phyloP scores from a whole-genome alignment of 2,113 vertebrate genomes.

The Bubalus kerabau region DNA sequence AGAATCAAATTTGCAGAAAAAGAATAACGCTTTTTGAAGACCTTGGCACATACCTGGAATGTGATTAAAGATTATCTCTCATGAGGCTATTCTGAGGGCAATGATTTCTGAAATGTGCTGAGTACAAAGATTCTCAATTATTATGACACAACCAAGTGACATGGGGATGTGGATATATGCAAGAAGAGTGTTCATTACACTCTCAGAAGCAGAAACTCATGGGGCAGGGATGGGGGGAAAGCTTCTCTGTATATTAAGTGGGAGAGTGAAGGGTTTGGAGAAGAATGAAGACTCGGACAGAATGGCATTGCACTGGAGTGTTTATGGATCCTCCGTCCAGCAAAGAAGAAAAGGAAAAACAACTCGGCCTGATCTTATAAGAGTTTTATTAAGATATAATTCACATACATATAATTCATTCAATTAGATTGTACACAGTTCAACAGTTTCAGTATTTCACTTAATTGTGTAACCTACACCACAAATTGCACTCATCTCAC shows the following conservation, averaged over 20 bases:
- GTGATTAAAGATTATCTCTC: not conserved
- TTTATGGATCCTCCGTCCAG: not conserved
- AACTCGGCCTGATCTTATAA: not conserved
- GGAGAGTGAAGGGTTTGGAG: not conserved
- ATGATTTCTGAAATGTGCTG: not conserved
- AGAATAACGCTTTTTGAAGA: not conserved
- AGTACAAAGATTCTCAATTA: not conserved
- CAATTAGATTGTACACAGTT: not conserved
- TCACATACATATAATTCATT: not conserved
- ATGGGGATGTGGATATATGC: not conserved
- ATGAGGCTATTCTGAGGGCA: not conserved
- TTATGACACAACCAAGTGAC: not conserved
- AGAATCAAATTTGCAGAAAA: not conserved
- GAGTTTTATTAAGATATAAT: not conserved
- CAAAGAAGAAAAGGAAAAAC: not conserved
- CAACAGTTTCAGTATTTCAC: not conserved
- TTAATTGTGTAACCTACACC: not conserved
- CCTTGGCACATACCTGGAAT: not conserved
- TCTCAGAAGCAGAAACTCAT: not conserved
- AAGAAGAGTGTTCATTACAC: not conserved
- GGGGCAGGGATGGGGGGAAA: not conserved
- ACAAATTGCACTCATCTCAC: not conserved
- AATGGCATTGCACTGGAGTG: not conserved
- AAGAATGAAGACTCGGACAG: not conserved
- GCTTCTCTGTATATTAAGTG: not conserved